Evolutionary conservation across 2,888 invertebrate species (phyloP), one percentile per base, ranked within the genome.

Genomic region (Ctena decussata): DNA sequence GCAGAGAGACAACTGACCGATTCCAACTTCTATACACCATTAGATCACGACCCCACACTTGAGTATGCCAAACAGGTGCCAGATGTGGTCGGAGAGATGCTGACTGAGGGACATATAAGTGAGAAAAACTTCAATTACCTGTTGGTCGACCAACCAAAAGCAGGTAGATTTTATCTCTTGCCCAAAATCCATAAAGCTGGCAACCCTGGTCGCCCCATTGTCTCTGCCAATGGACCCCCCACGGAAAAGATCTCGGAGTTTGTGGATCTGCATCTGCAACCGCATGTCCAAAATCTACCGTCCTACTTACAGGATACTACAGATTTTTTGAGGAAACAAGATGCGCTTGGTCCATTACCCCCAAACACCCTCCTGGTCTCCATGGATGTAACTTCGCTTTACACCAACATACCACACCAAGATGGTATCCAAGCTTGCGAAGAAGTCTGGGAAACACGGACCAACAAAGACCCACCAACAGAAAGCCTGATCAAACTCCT

Each of bases 341-440:
- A 53, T 18, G 60, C 49, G 21, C 12, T 21, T 30, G 39, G 53
- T 44, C 53, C 35, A 21, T 30, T 76, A 6, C 35, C 60, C 53
- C 39, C 74, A n/a, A 46, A 60, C 18, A 77, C 46, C 6, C 60
- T 85, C 18, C 60, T 82, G 0, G 82, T 83, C 15, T 77, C 80
- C n/a, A 74, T 86, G 73, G 77, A 83, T 57, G 74, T 86, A 11
- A 71, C 71, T n/a, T 80, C 80, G 11, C 77, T 82, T 6, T 80
- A 80, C 73, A 86, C 77, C 0, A 86, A 80, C 32, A 83, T 77
- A 24, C 71, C 70, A 24, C 80, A 82, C 30, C 60, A 57, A 24
- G 80, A 86, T 30, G 77, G 82, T 27, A 77, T 82, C 37, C 41
- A 65, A 39, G 77, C 74, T n/a, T 78, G 79, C 39, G 37, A 32